These are phyloP conservation scores for Cyanistes caeruleus DNA, from an alignment of 2,113 vertebrate genomes.

Conservation along the genomic window DNA sequence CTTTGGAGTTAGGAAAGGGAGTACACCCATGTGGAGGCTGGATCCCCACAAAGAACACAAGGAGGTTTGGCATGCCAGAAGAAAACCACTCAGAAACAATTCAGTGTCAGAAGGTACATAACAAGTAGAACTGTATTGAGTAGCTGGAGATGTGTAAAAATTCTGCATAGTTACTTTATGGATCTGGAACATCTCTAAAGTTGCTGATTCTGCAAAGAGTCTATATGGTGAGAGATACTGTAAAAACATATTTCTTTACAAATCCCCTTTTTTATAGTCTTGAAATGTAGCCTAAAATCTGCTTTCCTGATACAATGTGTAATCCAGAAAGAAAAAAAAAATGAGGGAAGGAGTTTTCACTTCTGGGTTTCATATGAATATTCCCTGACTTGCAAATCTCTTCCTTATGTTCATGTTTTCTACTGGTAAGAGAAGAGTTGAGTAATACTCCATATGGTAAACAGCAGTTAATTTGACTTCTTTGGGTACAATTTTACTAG, in stretches of 20 bases:
- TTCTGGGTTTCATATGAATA: not conserved
- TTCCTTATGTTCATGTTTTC: constrained; percentile 44
- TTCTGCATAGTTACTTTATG: not conserved
- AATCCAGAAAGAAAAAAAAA: not conserved
- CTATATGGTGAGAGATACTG: not conserved
- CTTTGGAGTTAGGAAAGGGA: too few species aligned
- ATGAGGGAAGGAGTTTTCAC: not conserved
- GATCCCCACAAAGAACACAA: not conserved
- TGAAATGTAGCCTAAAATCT: not conserved
- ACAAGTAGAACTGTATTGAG: not conserved
- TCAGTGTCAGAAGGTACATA: not conserved
- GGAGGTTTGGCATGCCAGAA: not conserved
- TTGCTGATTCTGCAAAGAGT: not conserved
- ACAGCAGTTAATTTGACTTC: constrained; percentile 13
- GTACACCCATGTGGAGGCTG: not conserved
- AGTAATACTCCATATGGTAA: constrained; percentile 59
- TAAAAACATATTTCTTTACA: not conserved
- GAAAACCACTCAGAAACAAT: not conserved
- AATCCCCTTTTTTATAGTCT: not conserved
- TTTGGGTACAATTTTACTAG: not conserved
- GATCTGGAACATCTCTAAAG: not conserved
- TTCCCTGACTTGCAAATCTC: constrained; percentile 6
- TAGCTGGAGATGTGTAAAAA: not conserved
- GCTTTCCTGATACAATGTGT: not conserved
- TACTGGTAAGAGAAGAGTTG: constrained; percentile 1